phyloP scores from a whole-genome alignment of 2,113 vertebrate species.

The Felis chaus region DNA sequence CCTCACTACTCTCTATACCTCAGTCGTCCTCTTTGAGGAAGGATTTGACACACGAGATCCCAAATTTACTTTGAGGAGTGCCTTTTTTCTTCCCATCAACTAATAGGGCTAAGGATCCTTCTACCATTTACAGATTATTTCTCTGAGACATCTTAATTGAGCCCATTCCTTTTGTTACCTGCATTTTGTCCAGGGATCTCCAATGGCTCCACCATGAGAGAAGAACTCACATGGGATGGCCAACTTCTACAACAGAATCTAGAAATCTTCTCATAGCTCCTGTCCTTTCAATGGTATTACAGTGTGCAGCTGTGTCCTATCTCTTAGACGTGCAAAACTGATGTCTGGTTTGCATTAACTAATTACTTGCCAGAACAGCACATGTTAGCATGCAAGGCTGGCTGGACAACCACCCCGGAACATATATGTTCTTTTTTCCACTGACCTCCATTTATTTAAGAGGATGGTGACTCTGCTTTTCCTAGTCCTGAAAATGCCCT shows the following conservation, averaged over 20 bases:
- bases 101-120: not conserved
- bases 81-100: not conserved
- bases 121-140: not conserved
- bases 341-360: not conserved
- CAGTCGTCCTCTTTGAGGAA: not conserved
- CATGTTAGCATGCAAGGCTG: not conserved
- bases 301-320: not conserved
- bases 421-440: not conserved
- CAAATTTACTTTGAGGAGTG: not conserved
- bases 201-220: not conserved
- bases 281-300: not conserved
- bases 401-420: not conserved
- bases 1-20: not conserved
- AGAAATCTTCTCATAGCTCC: not conserved
- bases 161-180: not conserved
- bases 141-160: not conserved
- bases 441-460: not conserved
- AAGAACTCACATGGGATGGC: not conserved
- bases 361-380: not conserved
- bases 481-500: not conserved
- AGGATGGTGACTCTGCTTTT: not conserved
- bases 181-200: not conserved
- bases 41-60: not conserved
- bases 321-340: not conserved
- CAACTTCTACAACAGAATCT: not conserved